phyloP scores from a whole-genome alignment of 2,797 vertebrate genomes.

The Enteromius fasciolatus region DNA sequence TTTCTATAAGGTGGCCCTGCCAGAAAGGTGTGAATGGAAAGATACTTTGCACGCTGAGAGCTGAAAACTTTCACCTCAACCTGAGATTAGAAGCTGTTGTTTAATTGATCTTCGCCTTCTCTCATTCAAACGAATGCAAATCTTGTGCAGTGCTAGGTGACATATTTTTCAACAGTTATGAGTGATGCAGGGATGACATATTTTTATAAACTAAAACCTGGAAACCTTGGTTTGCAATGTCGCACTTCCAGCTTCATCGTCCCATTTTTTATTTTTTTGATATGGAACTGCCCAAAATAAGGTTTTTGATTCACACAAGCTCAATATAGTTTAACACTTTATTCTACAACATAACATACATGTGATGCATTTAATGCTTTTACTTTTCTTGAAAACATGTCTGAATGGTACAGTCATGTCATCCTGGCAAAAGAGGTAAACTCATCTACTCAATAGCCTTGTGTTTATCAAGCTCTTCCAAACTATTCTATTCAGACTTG shows the following conservation, averaged over 20 bases:
- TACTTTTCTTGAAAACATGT: background rate
- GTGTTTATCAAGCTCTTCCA: background rate
- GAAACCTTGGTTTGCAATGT: background rate
- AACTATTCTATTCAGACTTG: background rate
- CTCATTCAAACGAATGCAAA: background rate
- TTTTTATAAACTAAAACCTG: background rate
- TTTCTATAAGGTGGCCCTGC: background rate
- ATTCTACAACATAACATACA: background rate
- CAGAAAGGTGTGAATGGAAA: conserved; percentile 23
- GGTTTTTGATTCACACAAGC: background rate
- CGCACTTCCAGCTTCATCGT: background rate
- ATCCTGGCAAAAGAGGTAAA: background rate
- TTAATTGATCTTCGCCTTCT: conserved; percentile 2
- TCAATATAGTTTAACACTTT: background rate
- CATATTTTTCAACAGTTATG: background rate
- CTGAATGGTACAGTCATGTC: background rate
- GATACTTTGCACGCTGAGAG: background rate
- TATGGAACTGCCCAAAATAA: background rate
- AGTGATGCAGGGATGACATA: background rate
- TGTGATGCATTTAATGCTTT: background rate
- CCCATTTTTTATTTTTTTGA: background rate
- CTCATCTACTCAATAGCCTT: background rate
- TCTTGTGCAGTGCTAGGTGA: background rate
- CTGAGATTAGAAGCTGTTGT: conserved; percentile 13
- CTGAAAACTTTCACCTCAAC: background rate